Evolutionary conservation across 2,797 vertebrate genomes (phyloP).

Genomic region (Onychomys arenicola): DNA sequence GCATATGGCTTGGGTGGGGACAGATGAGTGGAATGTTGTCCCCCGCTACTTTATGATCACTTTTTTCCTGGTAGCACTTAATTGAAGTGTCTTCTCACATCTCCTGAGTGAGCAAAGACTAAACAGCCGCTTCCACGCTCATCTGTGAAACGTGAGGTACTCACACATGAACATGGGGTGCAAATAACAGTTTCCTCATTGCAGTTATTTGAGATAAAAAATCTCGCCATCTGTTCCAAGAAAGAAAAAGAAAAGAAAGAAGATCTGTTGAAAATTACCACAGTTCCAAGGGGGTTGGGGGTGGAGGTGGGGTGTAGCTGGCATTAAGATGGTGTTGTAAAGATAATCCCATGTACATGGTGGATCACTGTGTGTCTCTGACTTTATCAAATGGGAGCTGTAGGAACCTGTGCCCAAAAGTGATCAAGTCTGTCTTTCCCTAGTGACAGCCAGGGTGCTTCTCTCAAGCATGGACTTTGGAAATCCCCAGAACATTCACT

Average conservation of each 20-base stretch:
- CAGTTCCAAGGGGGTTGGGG: background rate
- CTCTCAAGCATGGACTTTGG: background rate
- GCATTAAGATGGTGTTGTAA: background rate
- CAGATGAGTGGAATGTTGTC: background rate
- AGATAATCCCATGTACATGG: background rate
- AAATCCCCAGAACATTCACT: background rate
- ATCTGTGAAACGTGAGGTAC: background rate
- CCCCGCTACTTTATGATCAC: conserved; percentile 10
- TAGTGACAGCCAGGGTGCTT: background rate
- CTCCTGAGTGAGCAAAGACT: conserved; percentile 57
- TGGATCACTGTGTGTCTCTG: background rate
- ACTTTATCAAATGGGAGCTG: background rate
- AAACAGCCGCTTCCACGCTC: background rate
- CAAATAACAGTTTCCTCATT: background rate
- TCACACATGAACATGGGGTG: background rate
- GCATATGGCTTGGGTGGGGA: background rate
- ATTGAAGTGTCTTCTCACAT: conserved; percentile 31
- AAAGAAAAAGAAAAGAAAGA: background rate
- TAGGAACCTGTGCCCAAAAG: background rate
- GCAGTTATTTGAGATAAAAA: conserved; percentile 48
- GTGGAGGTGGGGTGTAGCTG: background rate
- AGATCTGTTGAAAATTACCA: conserved; percentile 37
- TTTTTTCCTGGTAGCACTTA: conserved; percentile 54
- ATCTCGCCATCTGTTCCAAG: conserved; percentile 68
- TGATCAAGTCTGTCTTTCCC: rapidly evolving